Evolutionary conservation across 2,797 vertebrate genomes (phyloP).

Genomic region (Ctenopoma multispine): DNA sequence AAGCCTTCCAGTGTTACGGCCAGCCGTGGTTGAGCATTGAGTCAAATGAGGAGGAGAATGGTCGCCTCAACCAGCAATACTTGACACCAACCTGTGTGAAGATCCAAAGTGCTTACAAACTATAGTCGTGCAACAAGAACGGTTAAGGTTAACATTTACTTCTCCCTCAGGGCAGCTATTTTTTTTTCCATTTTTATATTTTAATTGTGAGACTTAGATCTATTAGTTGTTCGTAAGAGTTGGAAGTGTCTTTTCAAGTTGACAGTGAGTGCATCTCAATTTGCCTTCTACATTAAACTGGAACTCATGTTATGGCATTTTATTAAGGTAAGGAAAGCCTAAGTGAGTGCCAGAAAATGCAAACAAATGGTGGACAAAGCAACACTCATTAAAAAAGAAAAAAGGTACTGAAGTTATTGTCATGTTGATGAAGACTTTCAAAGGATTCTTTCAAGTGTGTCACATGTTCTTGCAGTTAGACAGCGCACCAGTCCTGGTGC

Average conservation of each 20-base stretch:
- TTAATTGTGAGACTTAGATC: constrained; percentile 50
- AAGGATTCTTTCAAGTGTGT: constrained; percentile 50
- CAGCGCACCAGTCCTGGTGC: constrained; percentile 60
- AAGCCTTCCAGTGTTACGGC: constrained; percentile 77
- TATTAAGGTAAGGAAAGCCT: constrained; percentile 50
- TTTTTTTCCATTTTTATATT: constrained; percentile 32
- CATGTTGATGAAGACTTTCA: constrained; percentile 56
- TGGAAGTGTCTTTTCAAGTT: constrained; percentile 28
- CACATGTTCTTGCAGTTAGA: constrained; percentile 12
- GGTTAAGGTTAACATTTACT: constrained; percentile 53
- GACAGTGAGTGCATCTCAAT: constrained; percentile 75
- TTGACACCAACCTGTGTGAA: constrained; percentile 65
- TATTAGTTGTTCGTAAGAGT: constrained; percentile 48
- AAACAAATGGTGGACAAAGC: constrained; percentile 23
- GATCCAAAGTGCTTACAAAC: constrained; percentile 81
- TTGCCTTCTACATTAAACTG: constrained; percentile 81
- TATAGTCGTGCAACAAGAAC: constrained; percentile 58
- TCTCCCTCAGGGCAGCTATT: constrained; percentile 80
- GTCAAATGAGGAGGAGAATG: constrained; percentile 47
- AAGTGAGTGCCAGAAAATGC: too few species aligned
- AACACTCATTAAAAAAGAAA: constrained; percentile 19
- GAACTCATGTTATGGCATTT: constrained; percentile 69
- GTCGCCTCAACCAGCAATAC: constrained; percentile 65
- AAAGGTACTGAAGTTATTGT: constrained; percentile 62
- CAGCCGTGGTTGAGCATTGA: constrained; percentile 33